Evolutionary conservation across 2,113 vertebrate genomes (phyloP), one percentile per base, ranked within the genome.

Genomic region (Dromas ardeola): DNA sequence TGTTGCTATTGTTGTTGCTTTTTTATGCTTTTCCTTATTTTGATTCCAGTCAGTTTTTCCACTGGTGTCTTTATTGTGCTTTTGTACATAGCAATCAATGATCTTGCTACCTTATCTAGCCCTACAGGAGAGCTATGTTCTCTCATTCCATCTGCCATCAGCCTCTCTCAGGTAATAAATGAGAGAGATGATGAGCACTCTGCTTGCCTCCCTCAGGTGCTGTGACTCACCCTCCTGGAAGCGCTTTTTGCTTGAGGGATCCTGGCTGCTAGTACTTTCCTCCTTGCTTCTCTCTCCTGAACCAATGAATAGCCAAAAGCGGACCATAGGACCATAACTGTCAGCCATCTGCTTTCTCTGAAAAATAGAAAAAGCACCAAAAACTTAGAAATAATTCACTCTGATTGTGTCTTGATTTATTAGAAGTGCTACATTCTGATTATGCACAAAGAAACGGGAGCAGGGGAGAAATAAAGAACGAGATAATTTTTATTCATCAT

Each of bases 121-220:
- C 55, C 84, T 97, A 45, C 36, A 95, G 92, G 86, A 97, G 58
- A 93, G 66, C 49, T 56, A 50, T 70, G 49, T 85, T 97, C 56
- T 85, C 91, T 94, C 95, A 84, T 91, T 91, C 93, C 67, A 86
- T 97, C 91, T 98, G 87, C 89, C 89, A 87, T 92, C 86, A 93
- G 58, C 70, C 40, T 97, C 36, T 88, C 89, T 58, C 95, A 93
- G 96, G 86, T 77, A 96, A 98, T 95, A 94, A 97, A 96, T 92
- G 80, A 96, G 78, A 85, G 83, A 82, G 84, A 94, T 89, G 81
- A 81, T 83, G 40, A 72, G 70, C 80, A 36, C 84, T 96, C 94
- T 72, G 76, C 85, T 95, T 81, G 73, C 30, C 25, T 96, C 85
- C 65, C 93, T 95, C 80, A 84, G 93, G 90, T 97, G 65, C 62